Evolutionary conservation across 2,888 invertebrate genomes (phyloP).

Genomic region (Leptinotarsa juncta): DNA sequence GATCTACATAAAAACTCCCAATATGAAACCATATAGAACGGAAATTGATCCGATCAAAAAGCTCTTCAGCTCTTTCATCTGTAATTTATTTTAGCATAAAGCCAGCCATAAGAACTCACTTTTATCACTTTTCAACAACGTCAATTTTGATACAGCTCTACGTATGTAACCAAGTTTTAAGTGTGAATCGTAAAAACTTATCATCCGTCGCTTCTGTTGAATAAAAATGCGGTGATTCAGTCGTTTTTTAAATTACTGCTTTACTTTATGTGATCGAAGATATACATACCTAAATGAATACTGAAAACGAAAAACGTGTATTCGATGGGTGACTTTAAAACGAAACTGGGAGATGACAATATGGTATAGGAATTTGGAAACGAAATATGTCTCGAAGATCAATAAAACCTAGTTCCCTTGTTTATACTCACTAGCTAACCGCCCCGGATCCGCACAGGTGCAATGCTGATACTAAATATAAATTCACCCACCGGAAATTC

Average conservation of each 20-base stretch:
- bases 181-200: conserved; percentile 10
- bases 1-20: neutral
- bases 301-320: neutral
- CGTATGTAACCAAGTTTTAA: conserved; percentile 8
- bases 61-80: neutral
- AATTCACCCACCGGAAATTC: too few species aligned
- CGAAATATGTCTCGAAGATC: too few species aligned
- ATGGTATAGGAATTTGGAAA: too few species aligned
- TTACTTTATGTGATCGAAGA: neutral
- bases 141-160: conserved; percentile 9
- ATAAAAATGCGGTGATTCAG: neutral
- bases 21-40: neutral
- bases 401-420: too few species aligned
- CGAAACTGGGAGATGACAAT: neutral
- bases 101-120: conserved; percentile 2
- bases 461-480: too few species aligned
- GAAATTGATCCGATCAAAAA: conserved; percentile 4
- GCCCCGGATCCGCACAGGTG: too few species aligned
- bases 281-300: neutral
- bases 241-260: neutral
- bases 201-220: conserved; percentile 3
- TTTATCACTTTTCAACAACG: conserved; percentile 15
- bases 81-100: neutral
- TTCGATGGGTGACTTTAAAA: neutral
- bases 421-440: too few species aligned